Conservation (phyloP, 2,797 vertebrate species). For the Antennarius maculatus region DNA sequence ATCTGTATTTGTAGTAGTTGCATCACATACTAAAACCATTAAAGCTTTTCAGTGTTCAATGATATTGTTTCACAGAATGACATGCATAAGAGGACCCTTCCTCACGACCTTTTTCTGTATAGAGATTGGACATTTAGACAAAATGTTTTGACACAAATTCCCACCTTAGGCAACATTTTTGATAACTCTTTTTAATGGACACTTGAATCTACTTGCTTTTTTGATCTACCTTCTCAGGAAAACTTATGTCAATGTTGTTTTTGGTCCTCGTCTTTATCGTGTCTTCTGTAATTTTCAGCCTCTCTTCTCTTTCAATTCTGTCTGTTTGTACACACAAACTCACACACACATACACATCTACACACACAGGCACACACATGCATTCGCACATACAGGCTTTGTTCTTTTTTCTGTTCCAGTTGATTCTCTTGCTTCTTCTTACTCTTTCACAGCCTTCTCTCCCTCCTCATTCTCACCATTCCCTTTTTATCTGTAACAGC, state of each 20-base stretch:
- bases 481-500: conserved; percentile 78
- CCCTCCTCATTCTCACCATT: conserved; percentile 57
- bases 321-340: conserved; percentile 26
- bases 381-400: conserved; percentile 11
- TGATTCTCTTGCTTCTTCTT: conserved; percentile 38
- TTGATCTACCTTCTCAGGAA: conserved; percentile 45
- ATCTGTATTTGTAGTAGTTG: conserved; percentile 26
- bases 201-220: conserved; percentile 17
- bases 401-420: conserved; percentile 35
- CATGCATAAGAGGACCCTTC: conserved; percentile 23
- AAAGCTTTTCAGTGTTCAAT: conserved; percentile 38
- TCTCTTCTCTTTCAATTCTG: conserved; percentile 40
- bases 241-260: conserved; percentile 71
- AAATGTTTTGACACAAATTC: conserved; percentile 9
- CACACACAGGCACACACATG: conserved; percentile 17
- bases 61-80: conserved; percentile 14
- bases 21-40: conserved; percentile 63
- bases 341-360: conserved; percentile 11
- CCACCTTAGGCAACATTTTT: conserved; percentile 9
- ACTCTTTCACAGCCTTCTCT: conserved; percentile 59
- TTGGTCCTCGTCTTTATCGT: conserved; percentile 72
- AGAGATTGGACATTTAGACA: conserved; percentile 36
- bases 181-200: conserved; percentile 21
- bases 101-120: conserved; percentile 27
- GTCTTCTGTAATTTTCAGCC: conserved; percentile 62